Evolutionary conservation across 2,888 invertebrate species (phyloP), one percentile per base, ranked within the genome.

Genomic region (Slavum lentiscoides): DNA sequence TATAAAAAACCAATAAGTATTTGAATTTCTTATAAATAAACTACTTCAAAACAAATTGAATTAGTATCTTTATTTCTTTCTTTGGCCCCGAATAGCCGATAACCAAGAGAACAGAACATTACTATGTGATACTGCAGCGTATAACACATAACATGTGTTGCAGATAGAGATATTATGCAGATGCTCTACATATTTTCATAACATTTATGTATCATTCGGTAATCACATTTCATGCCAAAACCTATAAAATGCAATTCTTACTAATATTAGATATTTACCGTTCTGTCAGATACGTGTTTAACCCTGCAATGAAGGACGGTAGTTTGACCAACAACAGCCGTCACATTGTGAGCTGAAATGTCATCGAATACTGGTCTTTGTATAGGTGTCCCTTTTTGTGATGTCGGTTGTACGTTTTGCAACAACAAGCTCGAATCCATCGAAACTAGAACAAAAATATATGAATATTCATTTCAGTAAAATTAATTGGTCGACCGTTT

Each of bases 271-370:
- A 17, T 72, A 77, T 92, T 91, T 86, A 94, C 95, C 87, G 94
- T 94, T 87, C 94, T 90, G 86, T 95, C 93, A 73, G 94, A 94
- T 84, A 93, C 93, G 87, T 94, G 93, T 86, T 94, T 94, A 70
- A 94, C 94, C 80, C 94, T 90, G 87, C 95, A 95, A 85, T 92
- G 90, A 84, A 95, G 89, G 84, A 93, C 89, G 30, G 93, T 92
- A 4, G 92, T 91, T 87, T 95, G 94, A 5, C 94, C 95, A 58
- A 94, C 93, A 77, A 94, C 92, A 21, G 94, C 91, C 2, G 94
- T 92, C 83, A 95, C 91, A 87, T 95, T 95, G 83, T 94, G 89
- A 0, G 93, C 91, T 8, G 92, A 92, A 83, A 94, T 91, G 87
- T 94, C 94, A 86, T 94, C 94, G 86, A 95, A 95, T 87, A 92